phyloP scores from a whole-genome alignment of 2,888 invertebrate species.

The Papilio elwesi region DNA sequence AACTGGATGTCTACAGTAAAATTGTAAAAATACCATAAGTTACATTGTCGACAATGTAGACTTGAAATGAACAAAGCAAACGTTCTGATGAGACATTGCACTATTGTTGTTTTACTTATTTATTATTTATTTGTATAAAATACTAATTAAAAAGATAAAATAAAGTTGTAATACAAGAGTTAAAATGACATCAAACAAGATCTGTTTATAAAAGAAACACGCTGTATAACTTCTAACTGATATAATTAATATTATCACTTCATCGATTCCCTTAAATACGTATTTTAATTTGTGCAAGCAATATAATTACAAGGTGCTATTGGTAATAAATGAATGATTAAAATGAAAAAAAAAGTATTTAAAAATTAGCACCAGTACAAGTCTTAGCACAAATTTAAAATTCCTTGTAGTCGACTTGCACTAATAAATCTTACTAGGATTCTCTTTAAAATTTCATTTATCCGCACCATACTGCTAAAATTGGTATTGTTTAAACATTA shows the following conservation, averaged over 20 bases:
- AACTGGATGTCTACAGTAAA: constrained; percentile 78
- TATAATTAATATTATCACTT: constrained; percentile 32
- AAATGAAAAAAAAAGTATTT: constrained; percentile 22
- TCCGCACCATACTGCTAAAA: constrained; percentile 2
- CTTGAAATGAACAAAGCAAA: constrained; percentile 28
- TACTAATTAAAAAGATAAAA: constrained; percentile 26
- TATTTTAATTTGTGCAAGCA: constrained; percentile 31
- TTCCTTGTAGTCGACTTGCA: constrained; percentile 10
- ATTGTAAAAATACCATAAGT: constrained; percentile 74
- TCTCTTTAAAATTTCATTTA: constrained; percentile 29
- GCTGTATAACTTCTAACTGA: constrained; percentile 32
- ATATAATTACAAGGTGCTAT: constrained; percentile 31
- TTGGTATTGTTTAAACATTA: neutral
- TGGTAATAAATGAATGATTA: constrained; percentile 28
- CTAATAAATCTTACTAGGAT: constrained; percentile 30
- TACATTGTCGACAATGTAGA: constrained; percentile 55
- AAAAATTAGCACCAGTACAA: constrained; percentile 38
- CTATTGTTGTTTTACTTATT: constrained; percentile 22
- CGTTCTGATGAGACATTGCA: neutral
- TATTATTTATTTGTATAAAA: constrained; percentile 14
- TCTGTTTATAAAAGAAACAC: constrained; percentile 27
- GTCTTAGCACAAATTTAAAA: constrained; percentile 23
- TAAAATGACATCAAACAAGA: constrained; percentile 7
- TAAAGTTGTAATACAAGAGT: no score
- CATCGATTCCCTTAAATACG: constrained; percentile 10